Evolutionary conservation across 2,797 vertebrate genomes (phyloP).

Genomic region (Sarcoramphus papa): DNA sequence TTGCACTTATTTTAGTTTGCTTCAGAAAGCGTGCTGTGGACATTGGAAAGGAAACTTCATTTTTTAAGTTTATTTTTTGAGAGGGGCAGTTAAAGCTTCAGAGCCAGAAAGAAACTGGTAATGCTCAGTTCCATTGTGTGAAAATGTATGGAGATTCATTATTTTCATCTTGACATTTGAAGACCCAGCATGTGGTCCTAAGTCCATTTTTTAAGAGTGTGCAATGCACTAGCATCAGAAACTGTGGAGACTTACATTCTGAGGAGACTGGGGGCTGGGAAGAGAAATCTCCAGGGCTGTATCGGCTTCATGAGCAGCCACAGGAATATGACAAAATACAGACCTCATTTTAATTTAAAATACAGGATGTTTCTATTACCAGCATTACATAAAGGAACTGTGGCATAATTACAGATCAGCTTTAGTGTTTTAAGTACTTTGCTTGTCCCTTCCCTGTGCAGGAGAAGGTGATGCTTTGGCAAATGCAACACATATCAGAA

Average conservation of each 20-base stretch:
- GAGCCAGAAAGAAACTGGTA: background rate
- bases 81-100: background rate
- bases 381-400: background rate
- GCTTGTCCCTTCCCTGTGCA: background rate
- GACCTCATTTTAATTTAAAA: background rate
- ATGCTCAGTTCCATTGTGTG: background rate
- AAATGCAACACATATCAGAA: background rate
- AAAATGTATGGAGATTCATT: background rate
- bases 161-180: background rate
- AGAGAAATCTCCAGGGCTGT: background rate
- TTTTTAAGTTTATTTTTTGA: background rate
- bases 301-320: background rate
- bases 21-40: background rate
- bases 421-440: background rate
- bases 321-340: background rate
- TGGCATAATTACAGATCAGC: background rate
- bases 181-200: background rate
- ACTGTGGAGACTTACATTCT: background rate
- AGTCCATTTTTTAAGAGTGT: background rate
- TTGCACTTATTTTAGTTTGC: background rate
- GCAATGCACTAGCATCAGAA: background rate
- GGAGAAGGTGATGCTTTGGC: background rate
- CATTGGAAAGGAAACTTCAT: background rate
- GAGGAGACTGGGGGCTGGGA: background rate
- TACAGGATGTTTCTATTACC: background rate